Evolutionary conservation across 2,797 vertebrate genomes (phyloP).

Genomic region (Syndactyla subalaris): DNA sequence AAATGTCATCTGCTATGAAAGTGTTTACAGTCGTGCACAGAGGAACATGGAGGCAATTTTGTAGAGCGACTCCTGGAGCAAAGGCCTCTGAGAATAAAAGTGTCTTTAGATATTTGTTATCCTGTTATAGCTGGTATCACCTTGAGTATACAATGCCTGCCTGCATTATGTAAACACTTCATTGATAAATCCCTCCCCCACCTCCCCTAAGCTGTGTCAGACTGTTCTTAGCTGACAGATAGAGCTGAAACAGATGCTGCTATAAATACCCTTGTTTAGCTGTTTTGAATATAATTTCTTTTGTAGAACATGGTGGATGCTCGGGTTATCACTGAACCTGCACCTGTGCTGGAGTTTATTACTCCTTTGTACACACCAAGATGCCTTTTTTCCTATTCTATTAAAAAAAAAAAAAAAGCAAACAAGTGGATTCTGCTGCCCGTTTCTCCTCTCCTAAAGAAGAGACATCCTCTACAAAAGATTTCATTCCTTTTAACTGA

Average conservation of each 20-base stretch:
- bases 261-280: constrained; percentile 64
- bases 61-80: constrained; percentile 54
- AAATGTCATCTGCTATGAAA: background rate
- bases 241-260: constrained; percentile 72
- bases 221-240: constrained; percentile 45
- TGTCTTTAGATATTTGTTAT: constrained; percentile 66
- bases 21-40: constrained; percentile 11
- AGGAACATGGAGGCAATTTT: constrained; percentile 52
- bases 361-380: background rate
- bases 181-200: constrained; percentile 68
- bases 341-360: constrained; percentile 37
- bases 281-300: constrained; percentile 45
- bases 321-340: constrained; percentile 2
- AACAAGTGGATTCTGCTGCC: background rate
- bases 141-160: constrained; percentile 61
- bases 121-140: constrained; percentile 56
- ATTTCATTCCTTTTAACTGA: background rate
- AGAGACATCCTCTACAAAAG: background rate
- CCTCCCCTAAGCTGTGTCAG: constrained; percentile 46
- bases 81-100: constrained; percentile 69
- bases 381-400: background rate
- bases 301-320: constrained; percentile 48
- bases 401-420: background rate
- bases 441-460: background rate
- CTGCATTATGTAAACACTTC: constrained; percentile 67